Conservation (phyloP, 2,888 invertebrate genomes). For the Sipunculus nudus region DNA sequence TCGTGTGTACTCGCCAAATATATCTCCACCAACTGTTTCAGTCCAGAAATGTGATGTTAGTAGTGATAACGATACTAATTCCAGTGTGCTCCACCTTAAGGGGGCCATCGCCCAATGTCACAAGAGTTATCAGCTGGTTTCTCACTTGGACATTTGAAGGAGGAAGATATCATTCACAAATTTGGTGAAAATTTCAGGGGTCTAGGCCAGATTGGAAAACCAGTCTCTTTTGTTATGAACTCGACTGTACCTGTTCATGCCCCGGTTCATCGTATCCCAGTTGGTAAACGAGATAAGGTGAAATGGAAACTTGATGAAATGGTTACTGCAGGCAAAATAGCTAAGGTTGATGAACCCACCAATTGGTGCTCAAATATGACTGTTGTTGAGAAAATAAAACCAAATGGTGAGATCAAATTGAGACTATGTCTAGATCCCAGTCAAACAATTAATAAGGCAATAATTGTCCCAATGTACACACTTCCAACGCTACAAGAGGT, state of each 20-base stretch:
- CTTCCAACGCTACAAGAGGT: conserved; percentile 10
- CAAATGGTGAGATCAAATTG: conserved; percentile 8
- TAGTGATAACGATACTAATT: no score
- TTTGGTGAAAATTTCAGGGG: background rate
- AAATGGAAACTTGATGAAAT: background rate
- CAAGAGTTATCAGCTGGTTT: no score
- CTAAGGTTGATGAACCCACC: background rate
- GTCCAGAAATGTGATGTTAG: no score
- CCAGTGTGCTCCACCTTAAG: no score
- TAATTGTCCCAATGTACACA: conserved; percentile 2
- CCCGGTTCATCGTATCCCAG: conserved; percentile 3
- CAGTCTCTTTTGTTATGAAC: background rate
- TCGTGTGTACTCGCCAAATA: no score
- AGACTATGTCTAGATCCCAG: conserved; percentile 19
- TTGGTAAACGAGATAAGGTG: background rate
- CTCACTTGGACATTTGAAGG: no score
- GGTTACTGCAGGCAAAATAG: background rate
- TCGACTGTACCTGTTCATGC: conserved; percentile 1
- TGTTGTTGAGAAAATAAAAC: background rate
- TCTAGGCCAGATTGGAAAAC: conserved; percentile 5
- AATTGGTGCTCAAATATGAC: conserved; percentile 10
- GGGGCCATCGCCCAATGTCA: no score
- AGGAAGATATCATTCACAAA: no score
- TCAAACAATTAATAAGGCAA: conserved; percentile 17
- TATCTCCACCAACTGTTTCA: no score